Conservation (phyloP, 2,888 invertebrate species). For the Pimpla rufipes region DNA sequence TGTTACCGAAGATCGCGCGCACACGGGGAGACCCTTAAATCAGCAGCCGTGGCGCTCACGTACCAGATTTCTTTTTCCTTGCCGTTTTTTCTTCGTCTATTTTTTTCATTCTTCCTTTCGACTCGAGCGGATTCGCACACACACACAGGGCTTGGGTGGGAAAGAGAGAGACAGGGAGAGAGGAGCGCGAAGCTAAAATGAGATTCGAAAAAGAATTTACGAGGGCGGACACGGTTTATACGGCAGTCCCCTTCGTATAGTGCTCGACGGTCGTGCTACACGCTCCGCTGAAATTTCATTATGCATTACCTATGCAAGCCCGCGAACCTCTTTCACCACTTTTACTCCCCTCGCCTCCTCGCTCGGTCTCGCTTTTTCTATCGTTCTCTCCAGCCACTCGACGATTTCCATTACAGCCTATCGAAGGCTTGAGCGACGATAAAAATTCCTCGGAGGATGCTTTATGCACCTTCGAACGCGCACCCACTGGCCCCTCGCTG, state of each 20-base stretch:
- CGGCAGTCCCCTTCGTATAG: conserved; percentile 20
- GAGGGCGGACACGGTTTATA: conserved; percentile 44
- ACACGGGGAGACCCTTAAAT: conserved; percentile 33
- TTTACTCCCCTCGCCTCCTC: conserved; percentile 36
- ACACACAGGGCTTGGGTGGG: neutral
- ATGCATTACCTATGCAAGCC: conserved; percentile 52
- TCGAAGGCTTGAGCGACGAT: conserved; percentile 60
- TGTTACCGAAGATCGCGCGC: conserved; percentile 32
- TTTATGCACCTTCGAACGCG: conserved; percentile 44
- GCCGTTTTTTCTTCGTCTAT: conserved; percentile 3
- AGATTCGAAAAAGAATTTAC: conserved; percentile 59
- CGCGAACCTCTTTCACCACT: conserved; percentile 36
- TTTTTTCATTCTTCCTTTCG: conserved; percentile 11
- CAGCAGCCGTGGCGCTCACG: conserved; percentile 24
- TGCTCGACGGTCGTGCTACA: conserved; percentile 19
- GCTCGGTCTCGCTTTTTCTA: conserved; percentile 6
- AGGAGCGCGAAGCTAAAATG: conserved; percentile 43
- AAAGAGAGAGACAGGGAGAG: neutral
- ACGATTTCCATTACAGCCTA: conserved; percentile 54
- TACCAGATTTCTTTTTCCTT: conserved; percentile 21
- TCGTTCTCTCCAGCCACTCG: conserved; percentile 51
- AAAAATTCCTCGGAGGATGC: conserved; percentile 65
- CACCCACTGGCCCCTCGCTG: neutral
- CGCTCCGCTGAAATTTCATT: conserved; percentile 53
- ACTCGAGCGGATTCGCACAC: neutral